Evolutionary conservation across 2,797 vertebrate species (phyloP).

Genomic region (Sus cebifrons): DNA sequence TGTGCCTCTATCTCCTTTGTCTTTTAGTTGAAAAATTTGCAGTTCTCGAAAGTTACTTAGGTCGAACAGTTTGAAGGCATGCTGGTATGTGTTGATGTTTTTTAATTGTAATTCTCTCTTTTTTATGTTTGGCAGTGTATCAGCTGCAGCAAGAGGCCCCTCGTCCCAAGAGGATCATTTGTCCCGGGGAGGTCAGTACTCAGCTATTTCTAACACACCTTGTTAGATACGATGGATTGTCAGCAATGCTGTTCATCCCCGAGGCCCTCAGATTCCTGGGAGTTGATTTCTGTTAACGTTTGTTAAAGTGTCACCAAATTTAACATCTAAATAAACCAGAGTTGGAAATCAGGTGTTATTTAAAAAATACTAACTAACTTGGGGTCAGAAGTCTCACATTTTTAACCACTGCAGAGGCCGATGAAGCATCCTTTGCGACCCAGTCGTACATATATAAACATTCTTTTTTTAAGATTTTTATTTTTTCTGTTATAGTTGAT

Average conservation of each 20-base stretch:
- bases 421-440: not conserved
- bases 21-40: slow-evolving; percentile 70
- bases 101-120: slow-evolving; percentile 82
- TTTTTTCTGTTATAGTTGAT: too few species aligned
- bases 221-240: slow-evolving; percentile 87
- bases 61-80: slow-evolving; percentile 80
- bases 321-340: slow-evolving; percentile 65
- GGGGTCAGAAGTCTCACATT: not conserved
- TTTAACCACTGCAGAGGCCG: not conserved
- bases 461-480: too few species aligned
- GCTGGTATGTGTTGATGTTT: slow-evolving; percentile 66
- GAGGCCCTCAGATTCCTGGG: slow-evolving; percentile 64
- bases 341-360: slow-evolving; percentile 67
- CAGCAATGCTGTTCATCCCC: slow-evolving; percentile 61
- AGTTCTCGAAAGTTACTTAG: slow-evolving; percentile 76
- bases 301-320: slow-evolving; percentile 56
- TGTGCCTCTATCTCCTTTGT: slow-evolving; percentile 2
- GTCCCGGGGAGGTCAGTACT: slow-evolving; percentile 96
- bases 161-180: slow-evolving; percentile 97
- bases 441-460: too few species aligned
- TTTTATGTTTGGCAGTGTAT: slow-evolving; percentile 94
- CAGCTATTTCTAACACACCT: slow-evolving; percentile 74
- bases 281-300: slow-evolving; percentile 71
- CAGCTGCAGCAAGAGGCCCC: slow-evolving; percentile 98
- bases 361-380: slow-evolving; percentile 55